Evolutionary conservation across 2,113 vertebrate species (phyloP).

Genomic region (Pholis gunnellus): DNA sequence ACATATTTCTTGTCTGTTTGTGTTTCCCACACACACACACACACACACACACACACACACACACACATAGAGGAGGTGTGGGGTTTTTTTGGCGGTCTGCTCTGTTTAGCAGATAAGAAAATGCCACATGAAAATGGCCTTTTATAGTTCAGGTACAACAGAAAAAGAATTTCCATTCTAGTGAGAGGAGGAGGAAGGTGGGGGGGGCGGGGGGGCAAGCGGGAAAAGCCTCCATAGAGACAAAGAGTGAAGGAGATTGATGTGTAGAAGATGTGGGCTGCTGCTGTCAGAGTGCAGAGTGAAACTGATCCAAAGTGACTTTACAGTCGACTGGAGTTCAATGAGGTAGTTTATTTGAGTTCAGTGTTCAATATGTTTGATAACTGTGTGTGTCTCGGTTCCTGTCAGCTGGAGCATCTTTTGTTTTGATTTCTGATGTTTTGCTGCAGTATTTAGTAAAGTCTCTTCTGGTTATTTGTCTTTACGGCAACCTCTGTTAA

Average conservation of each 20-base stretch:
- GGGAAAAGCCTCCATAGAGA: constrained; percentile 20
- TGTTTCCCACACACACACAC: neutral
- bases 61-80: constrained; percentile 13
- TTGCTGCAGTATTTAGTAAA: too few relatives aligned
- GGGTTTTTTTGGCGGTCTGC: constrained; percentile 35
- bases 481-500: neutral
- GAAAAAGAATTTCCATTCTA: constrained; percentile 27
- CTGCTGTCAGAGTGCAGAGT: constrained; percentile 1
- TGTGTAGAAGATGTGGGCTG: neutral
- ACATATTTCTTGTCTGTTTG: neutral
- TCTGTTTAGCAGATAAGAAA: constrained; percentile 45
- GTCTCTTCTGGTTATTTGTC: neutral
- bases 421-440: too few relatives aligned
- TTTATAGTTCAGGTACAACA: neutral
- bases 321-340: too few relatives aligned
- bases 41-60: constrained; percentile 29
- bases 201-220: constrained; percentile 14
- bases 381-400: too few relatives aligned
- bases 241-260: neutral
- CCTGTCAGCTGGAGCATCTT: too few relatives aligned
- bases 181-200: neutral
- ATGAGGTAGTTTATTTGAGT: neutral
- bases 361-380: too few relatives aligned
- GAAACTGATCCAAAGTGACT: neutral
- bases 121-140: constrained; percentile 40